Evolutionary conservation across 2,888 invertebrate species (phyloP), one percentile per base, ranked within the genome.

Genomic region (Polymixis flavicincta): DNA sequence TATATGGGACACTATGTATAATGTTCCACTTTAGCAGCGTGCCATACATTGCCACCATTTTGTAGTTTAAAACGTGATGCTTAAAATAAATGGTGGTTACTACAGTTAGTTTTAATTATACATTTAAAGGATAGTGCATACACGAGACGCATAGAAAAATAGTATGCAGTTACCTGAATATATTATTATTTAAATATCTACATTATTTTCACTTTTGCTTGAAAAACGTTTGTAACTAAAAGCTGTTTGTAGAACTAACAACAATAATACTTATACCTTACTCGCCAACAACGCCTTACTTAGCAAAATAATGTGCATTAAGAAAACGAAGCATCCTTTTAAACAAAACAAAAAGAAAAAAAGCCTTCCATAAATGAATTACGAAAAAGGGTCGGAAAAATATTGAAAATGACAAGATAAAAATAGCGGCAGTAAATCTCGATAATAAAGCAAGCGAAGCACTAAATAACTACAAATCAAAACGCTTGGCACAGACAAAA

Each of bases 381-480:
- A 55, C 55, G 28, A 69, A 76, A n/a, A 79, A 61, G 19, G 69
- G 25, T 67, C 42, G 9, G 60, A 37, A 80, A 74, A 57, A 71
- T 66, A 80, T 83, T 71, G 77, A 65, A 77, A 69, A 71, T 13
- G 66, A 54, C 54, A 60, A 74, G 37, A 74, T 32, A 77, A 63
- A 77, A 81, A 74, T 83, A 78, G 69, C 3, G 37, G 22, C 42
- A 65, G 50, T 78, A 75, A 78, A 81, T 78, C 78, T 65, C 32
- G 32, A 71, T 63, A 37, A 68, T 70, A 63, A 57, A 55, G 77
- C 71, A 32, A 65, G 69, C 48, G 50, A 66, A 68, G 52, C 63
- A 76, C 82, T 68, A 78, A 76, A 82, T 81, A 79, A 74, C 69
- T 71, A 75, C 74, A 76, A 74, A 82, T 84, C 71, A 82, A 82